Conservation (phyloP, 2,797 vertebrate genomes). For the Setipinna tenuifilis region DNA sequence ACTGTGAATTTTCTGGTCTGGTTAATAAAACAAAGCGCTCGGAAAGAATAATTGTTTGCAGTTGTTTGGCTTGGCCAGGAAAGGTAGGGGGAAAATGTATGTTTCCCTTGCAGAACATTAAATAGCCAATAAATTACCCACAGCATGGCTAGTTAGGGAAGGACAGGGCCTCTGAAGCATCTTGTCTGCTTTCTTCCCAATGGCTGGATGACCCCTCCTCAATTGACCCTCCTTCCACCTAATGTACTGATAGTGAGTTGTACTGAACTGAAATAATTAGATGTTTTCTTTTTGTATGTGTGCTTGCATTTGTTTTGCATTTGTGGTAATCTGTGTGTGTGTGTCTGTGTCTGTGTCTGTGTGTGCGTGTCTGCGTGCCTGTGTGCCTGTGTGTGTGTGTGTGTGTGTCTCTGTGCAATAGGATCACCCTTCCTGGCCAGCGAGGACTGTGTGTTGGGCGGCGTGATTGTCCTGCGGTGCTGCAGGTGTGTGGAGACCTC, state of each 20-base stretch:
- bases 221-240: neutral
- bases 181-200: conserved; percentile 34
- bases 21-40: conserved; percentile 59
- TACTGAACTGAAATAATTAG: neutral
- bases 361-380: conserved; percentile 41
- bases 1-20: conserved; percentile 41
- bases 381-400: neutral
- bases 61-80: conserved; percentile 61
- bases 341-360: neutral
- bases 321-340: neutral
- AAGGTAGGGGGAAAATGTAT: conserved; percentile 47
- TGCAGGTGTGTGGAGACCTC: conserved; percentile 88
- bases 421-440: conserved; percentile 94
- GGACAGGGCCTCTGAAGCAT: conserved; percentile 14
- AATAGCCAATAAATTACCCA: conserved; percentile 44
- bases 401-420: conserved; percentile 63
- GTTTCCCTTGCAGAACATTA: conserved; percentile 45
- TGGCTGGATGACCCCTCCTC: conserved; percentile 8
- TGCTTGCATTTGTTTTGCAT: too few relatives aligned
- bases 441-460: conserved; percentile 95
- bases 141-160: conserved; percentile 18
- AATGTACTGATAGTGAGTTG: too few relatives aligned
- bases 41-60: conserved; percentile 63
- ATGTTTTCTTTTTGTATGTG: too few relatives aligned
- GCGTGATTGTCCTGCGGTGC: conserved; percentile 93